Conservation (phyloP, 2,113 vertebrate species). For the Sakesphorus luctuosus region DNA sequence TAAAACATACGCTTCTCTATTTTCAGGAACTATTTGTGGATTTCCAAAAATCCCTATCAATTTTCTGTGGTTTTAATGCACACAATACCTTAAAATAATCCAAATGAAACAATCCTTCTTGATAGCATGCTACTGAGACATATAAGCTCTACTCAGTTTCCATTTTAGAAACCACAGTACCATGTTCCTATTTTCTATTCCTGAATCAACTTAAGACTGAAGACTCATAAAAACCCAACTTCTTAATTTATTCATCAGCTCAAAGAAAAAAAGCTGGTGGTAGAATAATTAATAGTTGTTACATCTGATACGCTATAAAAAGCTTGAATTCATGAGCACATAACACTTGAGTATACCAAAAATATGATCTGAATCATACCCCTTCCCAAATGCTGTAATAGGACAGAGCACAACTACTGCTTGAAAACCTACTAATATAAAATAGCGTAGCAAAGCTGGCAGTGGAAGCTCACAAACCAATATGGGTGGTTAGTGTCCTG, state of each 20-base stretch:
- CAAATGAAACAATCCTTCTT: background rate
- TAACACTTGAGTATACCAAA: slow-evolving; percentile 34
- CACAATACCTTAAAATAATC: background rate
- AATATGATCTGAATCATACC: slow-evolving; percentile 5
- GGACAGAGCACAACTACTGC: background rate
- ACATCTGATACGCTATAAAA: slow-evolving; percentile 48
- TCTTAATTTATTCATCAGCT: slow-evolving; percentile 67
- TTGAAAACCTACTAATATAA: background rate
- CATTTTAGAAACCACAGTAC: background rate
- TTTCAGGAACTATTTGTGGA: background rate
- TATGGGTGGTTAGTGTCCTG: background rate
- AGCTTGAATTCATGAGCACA: slow-evolving; percentile 37
- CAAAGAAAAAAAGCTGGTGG: slow-evolving; percentile 36
- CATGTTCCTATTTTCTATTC: background rate
- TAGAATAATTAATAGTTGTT: slow-evolving; percentile 70
- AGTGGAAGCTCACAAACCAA: background rate
- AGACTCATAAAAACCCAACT: slow-evolving; percentile 46
- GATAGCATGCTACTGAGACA: background rate
- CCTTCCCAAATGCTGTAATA: background rate
- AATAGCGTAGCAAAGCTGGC: background rate
- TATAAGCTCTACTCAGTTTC: background rate
- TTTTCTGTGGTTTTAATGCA: background rate
- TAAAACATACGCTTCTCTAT: background rate
- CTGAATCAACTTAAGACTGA: slow-evolving; percentile 22
- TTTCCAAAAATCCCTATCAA: background rate